phyloP scores from a whole-genome alignment of 2,888 invertebrate species.

The Xanthia togata region DNA sequence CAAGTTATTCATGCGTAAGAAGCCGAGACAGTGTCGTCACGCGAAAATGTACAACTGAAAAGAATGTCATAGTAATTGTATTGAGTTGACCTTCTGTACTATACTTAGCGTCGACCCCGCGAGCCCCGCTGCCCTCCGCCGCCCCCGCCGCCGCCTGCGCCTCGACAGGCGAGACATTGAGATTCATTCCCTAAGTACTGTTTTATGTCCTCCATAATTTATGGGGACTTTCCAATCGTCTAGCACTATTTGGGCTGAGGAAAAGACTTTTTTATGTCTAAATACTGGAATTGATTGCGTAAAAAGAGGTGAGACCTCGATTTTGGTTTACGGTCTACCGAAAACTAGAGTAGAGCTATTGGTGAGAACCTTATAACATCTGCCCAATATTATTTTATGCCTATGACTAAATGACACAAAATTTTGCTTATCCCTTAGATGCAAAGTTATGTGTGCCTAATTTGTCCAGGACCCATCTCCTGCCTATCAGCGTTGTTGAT shows the following conservation, averaged over 20 bases:
- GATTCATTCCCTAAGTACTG: slow-evolving; percentile 59
- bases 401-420: too few relatives aligned
- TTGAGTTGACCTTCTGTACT: slow-evolving; percentile 31
- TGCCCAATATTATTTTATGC: too few relatives aligned
- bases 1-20: not conserved
- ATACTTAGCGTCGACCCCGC: not conserved
- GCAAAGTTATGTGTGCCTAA: too few relatives aligned
- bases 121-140: not conserved
- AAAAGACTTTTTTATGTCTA: slow-evolving; percentile 28
- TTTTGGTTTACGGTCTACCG: not conserved
- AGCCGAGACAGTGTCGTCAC: not conserved
- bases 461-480: too few relatives aligned
- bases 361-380: too few relatives aligned
- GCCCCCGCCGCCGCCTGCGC: slow-evolving; percentile 17
- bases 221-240: slow-evolving; percentile 47
- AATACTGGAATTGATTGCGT: slow-evolving; percentile 2
- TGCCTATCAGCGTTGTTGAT: too few relatives aligned
- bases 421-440: too few relatives aligned
- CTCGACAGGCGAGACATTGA: slow-evolving; percentile 50
- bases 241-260: slow-evolving; percentile 31
- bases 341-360: not conserved
- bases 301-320: not conserved
- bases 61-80: slow-evolving; percentile 1
- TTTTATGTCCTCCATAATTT: slow-evolving; percentile 57
- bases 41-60: not conserved